These are phyloP conservation scores for Aphidius colemani DNA, from an alignment of 2,888 invertebrate species.

Conservation along the genomic window DNA sequence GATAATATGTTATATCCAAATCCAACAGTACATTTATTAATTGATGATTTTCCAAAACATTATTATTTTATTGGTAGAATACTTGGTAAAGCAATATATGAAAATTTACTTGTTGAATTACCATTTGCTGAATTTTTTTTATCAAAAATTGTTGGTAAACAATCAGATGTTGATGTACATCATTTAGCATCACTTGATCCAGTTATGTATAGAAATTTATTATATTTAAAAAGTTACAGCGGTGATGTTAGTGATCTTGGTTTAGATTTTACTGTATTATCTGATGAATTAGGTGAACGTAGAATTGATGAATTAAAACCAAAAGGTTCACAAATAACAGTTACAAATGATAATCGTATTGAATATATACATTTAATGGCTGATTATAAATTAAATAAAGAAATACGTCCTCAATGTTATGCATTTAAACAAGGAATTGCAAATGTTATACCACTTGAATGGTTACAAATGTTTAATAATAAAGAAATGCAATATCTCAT, in stretches of 20 bases:
- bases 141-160: constrained; percentile 81
- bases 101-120: constrained; percentile 90
- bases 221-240: constrained; percentile 83
- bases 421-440: constrained; percentile 90
- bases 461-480: constrained; percentile 93
- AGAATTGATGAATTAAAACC: constrained; percentile 89
- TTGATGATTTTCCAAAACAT: constrained; percentile 85
- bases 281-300: constrained; percentile 88
- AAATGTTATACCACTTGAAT: constrained; percentile 87
- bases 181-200: constrained; percentile 93
- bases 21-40: constrained; percentile 86
- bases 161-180: constrained; percentile 83
- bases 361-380: constrained; percentile 97
- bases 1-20: constrained; percentile 96
- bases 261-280: constrained; percentile 90
- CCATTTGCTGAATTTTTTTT: constrained; percentile 96
- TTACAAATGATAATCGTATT: constrained; percentile 89
- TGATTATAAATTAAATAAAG: constrained; percentile 92
- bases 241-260: constrained; percentile 88
- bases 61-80: constrained; percentile 90
- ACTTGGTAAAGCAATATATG: constrained; percentile 94
- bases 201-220: constrained; percentile 85
- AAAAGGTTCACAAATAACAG: constrained; percentile 86
- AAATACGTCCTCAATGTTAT: constrained; percentile 82
- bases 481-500: constrained; percentile 96